Evolutionary conservation across 2,797 vertebrate genomes (phyloP), one percentile per base, ranked within the genome.

Genomic region (Dallia pectoralis): DNA sequence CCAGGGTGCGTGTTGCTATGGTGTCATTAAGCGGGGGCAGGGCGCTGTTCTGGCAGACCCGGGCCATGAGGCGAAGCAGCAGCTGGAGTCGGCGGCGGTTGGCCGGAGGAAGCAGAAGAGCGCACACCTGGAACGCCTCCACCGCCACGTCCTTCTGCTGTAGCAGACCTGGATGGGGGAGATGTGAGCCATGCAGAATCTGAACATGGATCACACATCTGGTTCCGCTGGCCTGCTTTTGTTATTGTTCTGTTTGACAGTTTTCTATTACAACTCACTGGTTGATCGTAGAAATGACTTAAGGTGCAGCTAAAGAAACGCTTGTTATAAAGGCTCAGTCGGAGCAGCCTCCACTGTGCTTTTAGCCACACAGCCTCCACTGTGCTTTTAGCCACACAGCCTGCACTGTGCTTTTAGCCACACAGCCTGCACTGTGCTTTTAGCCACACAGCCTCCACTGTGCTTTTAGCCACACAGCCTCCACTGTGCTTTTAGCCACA

Each of bases 101-200:
- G 84, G 95, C 93, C 0, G 97, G 96, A 0, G 97, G 96, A 77
- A 99, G 84, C 48, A 99, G 89, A 12, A 99, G 94, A 73, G 93
- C 95, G 86, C 95, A 96, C 84, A 97, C 86, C 84, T 96, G 97
- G 88, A 99, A 93, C n/a, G 96, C 96, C 89, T 98, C 95, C 0
- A 93, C 76, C 0, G 94, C 96, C 44, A 92, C 86, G 27, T 89
- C 90, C 77, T 89, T 91, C 69, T 93, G 88, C 74, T 94, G 95
- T 72, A 97, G 89, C 79, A 99, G 89, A 84, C 94, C 95, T 96
- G 74, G 4, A 14, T 11, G 49, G 44, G 4, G 30, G 6, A n/a
- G 12, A 56, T 5, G 29, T 19, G 12, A 56, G 19, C 12, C 7
- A 18, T 30, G 19, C 63, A 65, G 51, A 19, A 22, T n/a, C 51